Evolutionary conservation across 2,797 vertebrate genomes (phyloP), one percentile per base, ranked within the genome.

Genomic region (Siniperca obscura): DNA sequence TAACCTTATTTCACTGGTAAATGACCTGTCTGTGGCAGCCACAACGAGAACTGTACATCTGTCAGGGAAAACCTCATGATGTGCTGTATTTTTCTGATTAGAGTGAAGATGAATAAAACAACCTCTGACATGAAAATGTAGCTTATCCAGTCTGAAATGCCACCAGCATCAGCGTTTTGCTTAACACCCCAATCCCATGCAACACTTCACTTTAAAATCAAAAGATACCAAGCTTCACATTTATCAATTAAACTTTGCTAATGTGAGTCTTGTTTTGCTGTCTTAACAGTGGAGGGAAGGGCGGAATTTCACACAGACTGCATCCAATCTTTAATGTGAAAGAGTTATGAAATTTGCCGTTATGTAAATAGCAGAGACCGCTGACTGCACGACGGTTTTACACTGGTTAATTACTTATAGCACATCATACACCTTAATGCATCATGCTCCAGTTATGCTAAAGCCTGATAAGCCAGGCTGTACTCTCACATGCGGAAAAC

Each of bases 401-500:
- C 81, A 68, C 11, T 4, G 50, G 73, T 70, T 87, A 81, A 91
- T 91, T 88, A 89, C 80, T 38, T 67, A 66, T 60, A 53, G 59
- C 78, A 44, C 48, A 2, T 38, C 66, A 1, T 76, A 46, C 82
- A 85, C 83, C 67, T 86, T 71, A 80, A 87, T 79, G 83, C 78
- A 77, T 89, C 84, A 84, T 50, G 85, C 86, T 90, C 87, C 64
- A 81, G 64, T 88, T 87, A 46, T 67, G 80, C 55, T n/a, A 9
- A 7, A 70, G 67, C 70, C 53, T 27, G 19, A 83, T 88, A 72
- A 87, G 74, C 25, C 17, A 19, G 27, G 57, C 79, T 42, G 57
- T 38, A 72, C 70, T 50, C 48, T 75, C 70, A 56, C 75, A 19
- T 50, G 64, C 17, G 68, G 78, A 70, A 82, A 78, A 30, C 34